Conservation (phyloP, 2,113 vertebrate genomes). For the Choloepus hoffmanni region DNA sequence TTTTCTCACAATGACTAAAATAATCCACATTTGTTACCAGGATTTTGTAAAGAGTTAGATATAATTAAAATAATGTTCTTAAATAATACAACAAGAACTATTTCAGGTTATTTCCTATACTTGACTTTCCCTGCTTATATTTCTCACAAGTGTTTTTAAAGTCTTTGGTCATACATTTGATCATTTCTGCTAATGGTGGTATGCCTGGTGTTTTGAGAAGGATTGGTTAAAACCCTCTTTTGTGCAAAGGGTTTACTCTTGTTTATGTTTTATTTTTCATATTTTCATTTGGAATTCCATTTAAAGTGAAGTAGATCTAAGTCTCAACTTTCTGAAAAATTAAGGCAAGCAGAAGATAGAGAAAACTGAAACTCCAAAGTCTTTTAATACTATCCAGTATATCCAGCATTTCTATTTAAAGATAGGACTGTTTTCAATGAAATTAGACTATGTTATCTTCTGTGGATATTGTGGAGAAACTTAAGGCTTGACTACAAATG, state of each 20-base stretch:
- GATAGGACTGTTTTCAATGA: slow-evolving; percentile 5
- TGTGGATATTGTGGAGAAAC: slow-evolving; percentile 22
- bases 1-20: slow-evolving; percentile 10
- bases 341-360: background rate
- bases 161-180: background rate
- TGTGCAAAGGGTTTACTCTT: background rate
- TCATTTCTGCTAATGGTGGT: background rate
- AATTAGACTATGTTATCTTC: background rate
- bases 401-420: slow-evolving; percentile 30
- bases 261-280: background rate
- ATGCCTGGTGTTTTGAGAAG: slow-evolving; percentile 39
- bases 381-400: background rate
- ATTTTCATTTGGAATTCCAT: slow-evolving; percentile 15
- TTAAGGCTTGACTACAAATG: background rate
- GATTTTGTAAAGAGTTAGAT: background rate
- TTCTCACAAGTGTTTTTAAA: slow-evolving; percentile 40
- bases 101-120: slow-evolving; percentile 11
- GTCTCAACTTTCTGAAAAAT: slow-evolving; percentile 16
- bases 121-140: background rate
- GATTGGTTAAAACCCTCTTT: background rate
- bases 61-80: slow-evolving; percentile 9
- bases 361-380: background rate
- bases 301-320: background rate
- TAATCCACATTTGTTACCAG: background rate
- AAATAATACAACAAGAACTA: slow-evolving; percentile 22